Percentiles rank a stretch among this genome's conserved stretches.
Evolutionary conservation across 2,797 vertebrate species (phyloP).

Genomic region (Gambelia wislizenii): DNA sequence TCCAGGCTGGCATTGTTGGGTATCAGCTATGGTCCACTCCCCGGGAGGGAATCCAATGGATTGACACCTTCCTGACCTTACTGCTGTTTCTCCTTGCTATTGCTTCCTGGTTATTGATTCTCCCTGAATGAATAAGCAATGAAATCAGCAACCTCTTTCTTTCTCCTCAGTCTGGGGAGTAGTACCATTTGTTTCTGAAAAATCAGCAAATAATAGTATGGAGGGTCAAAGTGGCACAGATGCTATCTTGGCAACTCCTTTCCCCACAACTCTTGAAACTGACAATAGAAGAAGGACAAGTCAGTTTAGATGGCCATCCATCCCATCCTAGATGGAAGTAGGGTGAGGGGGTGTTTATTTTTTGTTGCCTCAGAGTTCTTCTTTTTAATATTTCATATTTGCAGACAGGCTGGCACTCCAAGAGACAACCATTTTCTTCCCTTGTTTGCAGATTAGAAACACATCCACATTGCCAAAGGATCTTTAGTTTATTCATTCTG

Average conservation of each 20-base stretch:
- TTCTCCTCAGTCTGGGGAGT: neutral
- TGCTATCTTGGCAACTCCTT: neutral
- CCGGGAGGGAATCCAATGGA: fast-evolving
- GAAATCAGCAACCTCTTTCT: neutral
- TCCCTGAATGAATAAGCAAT: neutral
- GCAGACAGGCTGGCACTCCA: neutral
- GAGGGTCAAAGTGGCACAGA: neutral
- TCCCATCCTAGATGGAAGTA: neutral
- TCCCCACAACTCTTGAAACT: neutral
- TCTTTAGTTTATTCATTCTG: neutral
- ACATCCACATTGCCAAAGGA: neutral
- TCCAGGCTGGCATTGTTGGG: too few relatives aligned
- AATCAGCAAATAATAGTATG: neutral
- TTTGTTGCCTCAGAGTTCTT: neutral
- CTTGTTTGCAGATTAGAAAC: neutral
- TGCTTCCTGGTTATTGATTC: neutral
- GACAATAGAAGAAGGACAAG: neutral
- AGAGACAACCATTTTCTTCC: neutral
- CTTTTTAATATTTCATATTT: fast-evolving
- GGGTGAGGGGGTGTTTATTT: neutral
- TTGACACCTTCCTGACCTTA: neutral
- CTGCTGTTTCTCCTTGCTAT: neutral
- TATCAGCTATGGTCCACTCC: neutral
- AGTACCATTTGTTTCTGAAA: neutral
- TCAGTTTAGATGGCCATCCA: neutral